Evolutionary conservation across 2,888 invertebrate genomes (phyloP), one percentile per base, ranked within the genome.

Genomic region (Epinotia brunnichana): DNA sequence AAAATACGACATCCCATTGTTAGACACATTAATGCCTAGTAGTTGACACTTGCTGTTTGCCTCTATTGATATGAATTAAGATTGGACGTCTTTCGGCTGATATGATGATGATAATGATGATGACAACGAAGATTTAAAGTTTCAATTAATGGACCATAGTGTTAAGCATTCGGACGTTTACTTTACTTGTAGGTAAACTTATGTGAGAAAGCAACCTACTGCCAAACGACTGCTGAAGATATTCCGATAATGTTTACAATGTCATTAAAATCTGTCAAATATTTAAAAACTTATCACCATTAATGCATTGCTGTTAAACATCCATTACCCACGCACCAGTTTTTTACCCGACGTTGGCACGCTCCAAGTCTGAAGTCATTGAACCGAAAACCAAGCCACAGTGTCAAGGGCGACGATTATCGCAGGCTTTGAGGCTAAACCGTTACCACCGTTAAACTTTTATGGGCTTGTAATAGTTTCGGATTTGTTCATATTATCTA

Each of bases 381-480:
- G 73, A 73, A 73, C 73, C 68, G 69, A 69, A 69, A 69, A 73
- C 53, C 62, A 57, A 69, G 63, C 56, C 69, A 63, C 68, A 73
- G 69, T 69, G 73, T 73, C 73, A 73, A 73, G 73, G 73, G 68
- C 68, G 54, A 9, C 56, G 68, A 56, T 62, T 67, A 68, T 19
- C 62, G 71, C 39, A 24, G 35, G 24, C 44, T 59, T 69, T 69
- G 62, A 57, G 62, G 72, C 48, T 67, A 57, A 69, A 11, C 62
- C 51, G 51, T 60, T 53, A 62, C 41, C 17, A 63, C 48, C 17
- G 48, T 68, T 57, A 67, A 24, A 56, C 51, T 51, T 57, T 59
- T 53, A 66, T 39, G 48, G n/a, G 21, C 44, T 41, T 51, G 53
- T 60, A 56, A 66, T 59, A 17, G 57, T 29, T 68, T 67, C 63